Conservation (phyloP, 2,888 invertebrate species). For the Stenolophus ochropezus region DNA sequence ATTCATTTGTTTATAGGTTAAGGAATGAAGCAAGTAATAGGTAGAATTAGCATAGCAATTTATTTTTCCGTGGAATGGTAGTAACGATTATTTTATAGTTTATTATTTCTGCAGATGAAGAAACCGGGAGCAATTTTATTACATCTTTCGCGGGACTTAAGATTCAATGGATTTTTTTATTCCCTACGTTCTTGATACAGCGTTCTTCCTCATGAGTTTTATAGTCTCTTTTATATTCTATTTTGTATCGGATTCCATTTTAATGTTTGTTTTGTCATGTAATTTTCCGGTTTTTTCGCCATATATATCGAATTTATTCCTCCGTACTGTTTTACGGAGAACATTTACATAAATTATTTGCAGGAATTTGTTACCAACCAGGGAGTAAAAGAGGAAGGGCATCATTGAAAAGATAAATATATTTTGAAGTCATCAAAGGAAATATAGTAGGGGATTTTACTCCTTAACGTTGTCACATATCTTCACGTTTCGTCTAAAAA, state of each 20-base stretch:
- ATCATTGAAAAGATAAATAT: conserved; percentile 40
- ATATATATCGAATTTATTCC: conserved; percentile 46
- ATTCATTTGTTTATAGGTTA: not conserved
- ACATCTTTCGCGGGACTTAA: conserved; percentile 42
- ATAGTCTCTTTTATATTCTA: conserved; percentile 53
- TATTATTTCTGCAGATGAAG: conserved; percentile 34
- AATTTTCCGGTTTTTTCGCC: conserved; percentile 46
- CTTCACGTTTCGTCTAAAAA: conserved; percentile 41
- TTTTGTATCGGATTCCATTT: conserved; percentile 53
- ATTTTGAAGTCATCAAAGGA: conserved; percentile 45
- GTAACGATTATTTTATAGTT: conserved; percentile 32
- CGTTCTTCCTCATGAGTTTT: conserved; percentile 46
- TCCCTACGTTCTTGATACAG: conserved; percentile 28
- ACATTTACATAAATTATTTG: conserved; percentile 57
- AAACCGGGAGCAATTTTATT: conserved; percentile 40
- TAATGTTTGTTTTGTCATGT: conserved; percentile 48
- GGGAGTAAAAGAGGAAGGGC: not conserved
- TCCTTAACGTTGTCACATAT: conserved; percentile 45
- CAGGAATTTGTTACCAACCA: conserved; percentile 38
- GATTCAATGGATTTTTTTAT: conserved; percentile 54
- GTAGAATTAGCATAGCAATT: not conserved
- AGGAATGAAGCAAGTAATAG: not conserved
- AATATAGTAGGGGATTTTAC: conserved; percentile 40
- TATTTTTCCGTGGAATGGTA: not conserved
- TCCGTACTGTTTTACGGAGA: conserved; percentile 44